Conservation (phyloP, 2,797 vertebrate species). For the Chanos chanos region DNA sequence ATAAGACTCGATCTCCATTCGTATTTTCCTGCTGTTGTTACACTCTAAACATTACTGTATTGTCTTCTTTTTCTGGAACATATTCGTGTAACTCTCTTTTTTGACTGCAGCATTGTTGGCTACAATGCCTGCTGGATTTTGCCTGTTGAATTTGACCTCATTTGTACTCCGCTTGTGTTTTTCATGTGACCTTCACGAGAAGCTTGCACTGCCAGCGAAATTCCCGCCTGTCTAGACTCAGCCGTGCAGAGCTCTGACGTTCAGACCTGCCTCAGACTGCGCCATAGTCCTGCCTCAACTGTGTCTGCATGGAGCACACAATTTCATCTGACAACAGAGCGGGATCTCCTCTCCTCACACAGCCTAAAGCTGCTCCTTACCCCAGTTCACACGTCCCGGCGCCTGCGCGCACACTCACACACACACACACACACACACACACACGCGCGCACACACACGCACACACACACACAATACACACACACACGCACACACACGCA, state of each 20-base stretch:
- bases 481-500: constrained; percentile 1
- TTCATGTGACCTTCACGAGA: constrained; percentile 45
- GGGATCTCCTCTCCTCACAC: not conserved
- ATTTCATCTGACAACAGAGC: no score
- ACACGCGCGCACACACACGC: not conserved
- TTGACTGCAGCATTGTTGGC: not conserved
- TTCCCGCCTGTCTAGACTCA: constrained; percentile 24
- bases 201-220: constrained; percentile 10
- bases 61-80: not conserved
- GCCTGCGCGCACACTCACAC: not conserved
- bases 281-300: not conserved
- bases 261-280: no score
- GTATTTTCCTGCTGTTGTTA: not conserved
- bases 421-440: constrained; percentile 39
- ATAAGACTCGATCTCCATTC: not conserved
- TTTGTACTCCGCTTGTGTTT: constrained; percentile 41
- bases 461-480: not conserved
- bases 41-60: not conserved
- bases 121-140: constrained; percentile 33
- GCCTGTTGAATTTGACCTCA: constrained; percentile 38
- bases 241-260: constrained; percentile 23
- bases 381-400: not conserved
- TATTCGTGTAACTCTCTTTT: not conserved
- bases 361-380: not conserved
- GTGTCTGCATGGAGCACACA: not conserved